Evolutionary conservation across 2,888 invertebrate genomes (phyloP).

Genomic region (Thymelicus lineola): DNA sequence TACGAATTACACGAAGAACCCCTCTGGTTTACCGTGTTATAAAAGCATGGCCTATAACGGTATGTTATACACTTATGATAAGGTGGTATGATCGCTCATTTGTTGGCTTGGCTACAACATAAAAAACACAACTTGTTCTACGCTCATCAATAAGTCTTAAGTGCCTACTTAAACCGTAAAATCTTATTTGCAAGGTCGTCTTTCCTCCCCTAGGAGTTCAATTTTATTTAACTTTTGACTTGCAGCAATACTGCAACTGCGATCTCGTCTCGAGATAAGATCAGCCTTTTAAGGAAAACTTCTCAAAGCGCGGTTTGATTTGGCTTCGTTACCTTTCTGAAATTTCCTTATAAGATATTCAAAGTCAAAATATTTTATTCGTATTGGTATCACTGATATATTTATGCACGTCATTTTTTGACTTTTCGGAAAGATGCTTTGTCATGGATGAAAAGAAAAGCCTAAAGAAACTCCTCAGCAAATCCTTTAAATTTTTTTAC

Average conservation of each 20-base stretch:
- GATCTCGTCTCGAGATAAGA: not conserved
- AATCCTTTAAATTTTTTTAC: no score
- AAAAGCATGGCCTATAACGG: no score
- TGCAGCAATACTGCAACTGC: not conserved
- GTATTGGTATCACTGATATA: no score
- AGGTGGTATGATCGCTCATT: no score
- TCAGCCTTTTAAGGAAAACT: slow-evolving; percentile 2
- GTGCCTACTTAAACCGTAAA: not conserved
- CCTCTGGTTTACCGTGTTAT: no score
- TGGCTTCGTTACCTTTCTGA: slow-evolving; percentile 4
- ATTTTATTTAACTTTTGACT: slow-evolving; percentile 29
- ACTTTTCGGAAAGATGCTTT: no score
- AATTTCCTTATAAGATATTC: not conserved
- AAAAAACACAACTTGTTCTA: not conserved
- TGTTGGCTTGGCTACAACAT: not conserved
- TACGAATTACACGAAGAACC: no score
- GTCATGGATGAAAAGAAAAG: no score
- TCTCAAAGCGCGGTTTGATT: slow-evolving; percentile 14
- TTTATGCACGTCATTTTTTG: no score
- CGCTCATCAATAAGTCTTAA: not conserved
- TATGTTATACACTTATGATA: no score
- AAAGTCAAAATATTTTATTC: no score
- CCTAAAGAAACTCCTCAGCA: no score
- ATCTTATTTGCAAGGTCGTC: not conserved
- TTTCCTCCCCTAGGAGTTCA: slow-evolving; percentile 6